Conservation (phyloP, 2,888 invertebrate species). For the Brachypterus glaber region DNA sequence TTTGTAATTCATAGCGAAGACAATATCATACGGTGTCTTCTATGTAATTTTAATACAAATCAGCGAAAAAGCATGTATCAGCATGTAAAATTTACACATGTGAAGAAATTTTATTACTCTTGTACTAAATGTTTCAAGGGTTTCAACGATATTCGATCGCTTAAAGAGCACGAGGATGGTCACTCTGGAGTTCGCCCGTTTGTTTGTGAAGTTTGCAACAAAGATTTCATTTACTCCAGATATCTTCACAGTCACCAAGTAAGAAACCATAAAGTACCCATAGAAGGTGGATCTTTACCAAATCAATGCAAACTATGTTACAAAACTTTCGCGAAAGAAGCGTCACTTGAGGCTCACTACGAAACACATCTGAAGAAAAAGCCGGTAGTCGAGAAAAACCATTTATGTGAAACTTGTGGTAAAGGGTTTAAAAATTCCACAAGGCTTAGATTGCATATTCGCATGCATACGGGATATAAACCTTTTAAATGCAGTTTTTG, state of each 20-base stretch:
- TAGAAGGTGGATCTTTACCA: slow-evolving; percentile 37
- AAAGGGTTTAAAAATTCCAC: slow-evolving; percentile 44
- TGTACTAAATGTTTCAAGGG: slow-evolving; percentile 43
- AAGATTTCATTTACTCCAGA: slow-evolving; percentile 45
- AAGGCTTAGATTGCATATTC: slow-evolving; percentile 45
- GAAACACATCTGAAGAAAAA: slow-evolving; percentile 40
- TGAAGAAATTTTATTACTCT: slow-evolving; percentile 37
- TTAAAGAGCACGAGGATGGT: slow-evolving; percentile 39
- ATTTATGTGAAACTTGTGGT: slow-evolving; percentile 49
- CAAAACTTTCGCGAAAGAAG: slow-evolving; percentile 35
- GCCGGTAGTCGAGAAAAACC: slow-evolving; percentile 29
- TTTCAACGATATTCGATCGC: slow-evolving; percentile 43
- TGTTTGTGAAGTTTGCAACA: slow-evolving; percentile 45
- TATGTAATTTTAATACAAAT: slow-evolving; percentile 33
- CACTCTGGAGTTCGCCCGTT: slow-evolving; percentile 47
- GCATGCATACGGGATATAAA: slow-evolving; percentile 46
- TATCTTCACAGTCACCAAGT: slow-evolving; percentile 46
- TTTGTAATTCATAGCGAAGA: slow-evolving; percentile 30
- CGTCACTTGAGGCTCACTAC: slow-evolving; percentile 33
- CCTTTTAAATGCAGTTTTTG: slow-evolving; percentile 35
- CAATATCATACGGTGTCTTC: slow-evolving; percentile 30
- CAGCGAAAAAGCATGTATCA: no score
- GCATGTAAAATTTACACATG: no score
- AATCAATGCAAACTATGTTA: slow-evolving; percentile 37
- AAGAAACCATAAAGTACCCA: slow-evolving; percentile 43